A percentile compares a stretch with the other conserved stretches of the same genome.
These are phyloP conservation scores for Formica selysi DNA, from an alignment of 1,140 invertebrate species.

Conservation along the genomic window DNA sequence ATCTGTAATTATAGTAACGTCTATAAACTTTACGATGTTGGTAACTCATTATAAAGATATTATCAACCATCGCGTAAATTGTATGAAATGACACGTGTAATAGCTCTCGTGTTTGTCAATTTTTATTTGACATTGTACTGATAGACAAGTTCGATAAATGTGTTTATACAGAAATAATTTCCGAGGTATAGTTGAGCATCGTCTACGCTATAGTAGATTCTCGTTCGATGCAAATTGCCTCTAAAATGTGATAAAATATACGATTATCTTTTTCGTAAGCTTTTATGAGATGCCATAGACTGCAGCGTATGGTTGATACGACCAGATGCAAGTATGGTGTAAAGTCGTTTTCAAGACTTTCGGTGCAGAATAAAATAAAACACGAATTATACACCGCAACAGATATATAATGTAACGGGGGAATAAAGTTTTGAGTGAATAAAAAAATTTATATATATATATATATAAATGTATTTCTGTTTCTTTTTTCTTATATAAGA, in stretches of 20 bases:
- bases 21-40: conserved; percentile 17
- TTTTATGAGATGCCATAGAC: conserved; percentile 35
- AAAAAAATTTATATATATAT: no score
- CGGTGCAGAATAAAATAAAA: no score
- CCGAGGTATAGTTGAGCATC: no score
- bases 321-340: no score
- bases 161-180: conserved; percentile 36
- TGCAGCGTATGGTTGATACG: no score
- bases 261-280: conserved; percentile 31
- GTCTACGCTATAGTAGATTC: neutral
- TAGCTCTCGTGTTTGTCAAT: no score
- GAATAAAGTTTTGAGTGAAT: no score
- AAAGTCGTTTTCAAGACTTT: no score
- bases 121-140: conserved; percentile 22
- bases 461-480: no score
- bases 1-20: neutral
- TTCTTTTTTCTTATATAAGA: no score
- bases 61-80: neutral
- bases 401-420: no score
- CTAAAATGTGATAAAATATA: conserved; percentile 41
- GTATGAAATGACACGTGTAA: neutral
- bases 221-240: conserved; percentile 26
- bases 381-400: no score
- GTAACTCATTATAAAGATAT: conserved; percentile 20
- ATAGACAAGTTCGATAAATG: neutral